Evolutionary conservation across 1,140 invertebrate species (phyloP), one percentile per base, ranked within the genome.

Genomic region (Gonatopus flavifemur): DNA sequence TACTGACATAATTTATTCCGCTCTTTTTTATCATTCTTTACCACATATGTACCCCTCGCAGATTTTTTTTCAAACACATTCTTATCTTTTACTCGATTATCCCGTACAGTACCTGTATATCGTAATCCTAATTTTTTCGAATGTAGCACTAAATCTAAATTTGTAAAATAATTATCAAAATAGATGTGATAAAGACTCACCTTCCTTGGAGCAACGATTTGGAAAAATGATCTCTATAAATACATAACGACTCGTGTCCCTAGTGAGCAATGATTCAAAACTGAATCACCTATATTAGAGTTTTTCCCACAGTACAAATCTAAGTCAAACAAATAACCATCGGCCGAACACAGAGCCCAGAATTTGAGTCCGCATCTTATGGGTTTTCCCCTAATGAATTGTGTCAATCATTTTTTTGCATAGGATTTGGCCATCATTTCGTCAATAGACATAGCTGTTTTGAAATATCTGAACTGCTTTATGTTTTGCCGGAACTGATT

Each of bases 321-420:
- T 47, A 69, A 65, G 40, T 62, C 57, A 40, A 70, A 55, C 33
- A 70, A 63, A 52, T 69, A 69, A 18, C 65, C 69, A 52, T 52
- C 51, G 37, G 55, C 33, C 25, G 49, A 47, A 65, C 64, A 66
- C 57, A 61, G 59, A 52, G 41, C 57, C 67, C 69, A 74, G 54
- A 64, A 62, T 54, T 70, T 70, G 13, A 57, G 66, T 4, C 68
- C 68, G 55, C 65, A 71, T 33, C 62, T 39, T 19, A 66, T 63
- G 15, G 64, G 64, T 52, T 71, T 72, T 30, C 67, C 64, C 51
- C 66, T 65, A 10, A 73, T 65, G 49, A 72, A 77, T 48, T 76
- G 71, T 47, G 68, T 69, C 39, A 72, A 55, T 67, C 66, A 52
- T 61, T 70, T 70, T 46, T 46, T 47, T 20, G 69, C 70, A 63